These are phyloP conservation scores for Graphium colonna DNA, from an alignment of 2,888 invertebrate genomes.

Conservation along the genomic window DNA sequence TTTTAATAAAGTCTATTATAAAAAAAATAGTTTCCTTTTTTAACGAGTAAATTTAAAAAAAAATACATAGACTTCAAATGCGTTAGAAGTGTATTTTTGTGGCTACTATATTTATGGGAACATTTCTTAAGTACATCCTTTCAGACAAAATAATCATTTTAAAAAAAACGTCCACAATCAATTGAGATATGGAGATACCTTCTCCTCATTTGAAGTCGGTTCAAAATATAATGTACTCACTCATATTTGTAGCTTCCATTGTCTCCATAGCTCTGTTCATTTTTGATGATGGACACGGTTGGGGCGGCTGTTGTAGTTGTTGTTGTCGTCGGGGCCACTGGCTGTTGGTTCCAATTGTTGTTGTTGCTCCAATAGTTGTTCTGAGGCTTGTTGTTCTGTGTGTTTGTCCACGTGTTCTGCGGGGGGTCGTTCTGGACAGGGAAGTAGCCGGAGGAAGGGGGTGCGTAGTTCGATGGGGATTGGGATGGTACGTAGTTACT, in stretches of 20 bases:
- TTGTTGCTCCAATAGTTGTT: conserved; percentile 29
- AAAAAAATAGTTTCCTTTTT: no score
- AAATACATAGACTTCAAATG: no score
- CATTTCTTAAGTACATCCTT: no score
- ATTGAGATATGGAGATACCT: no score
- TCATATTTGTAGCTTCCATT: conserved; percentile 77
- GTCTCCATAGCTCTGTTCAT: conserved; percentile 62
- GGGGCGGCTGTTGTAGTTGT: conserved; percentile 43
- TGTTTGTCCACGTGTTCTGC: conserved; percentile 30
- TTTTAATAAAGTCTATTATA: no score
- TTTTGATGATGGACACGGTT: conserved; percentile 63
- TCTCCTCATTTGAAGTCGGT: no score
- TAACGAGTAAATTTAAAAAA: no score
- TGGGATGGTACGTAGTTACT: conserved; percentile 30
- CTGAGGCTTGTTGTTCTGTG: conserved; percentile 23
- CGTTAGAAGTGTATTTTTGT: no score
- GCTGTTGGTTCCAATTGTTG: conserved; percentile 17
- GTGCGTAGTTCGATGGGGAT: conserved; percentile 27
- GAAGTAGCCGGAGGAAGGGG: conserved; percentile 30
- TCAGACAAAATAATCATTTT: no score
- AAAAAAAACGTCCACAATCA: no score
- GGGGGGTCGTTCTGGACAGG: conserved; percentile 30
- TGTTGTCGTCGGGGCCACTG: conserved; percentile 16
- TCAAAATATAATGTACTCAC: no score
- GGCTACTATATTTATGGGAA: no score